A percentile compares a stretch with the other conserved stretches of the same genome.
Evolutionary conservation across 2,113 vertebrate species (phyloP).

Genomic region (Anguilla japonica): DNA sequence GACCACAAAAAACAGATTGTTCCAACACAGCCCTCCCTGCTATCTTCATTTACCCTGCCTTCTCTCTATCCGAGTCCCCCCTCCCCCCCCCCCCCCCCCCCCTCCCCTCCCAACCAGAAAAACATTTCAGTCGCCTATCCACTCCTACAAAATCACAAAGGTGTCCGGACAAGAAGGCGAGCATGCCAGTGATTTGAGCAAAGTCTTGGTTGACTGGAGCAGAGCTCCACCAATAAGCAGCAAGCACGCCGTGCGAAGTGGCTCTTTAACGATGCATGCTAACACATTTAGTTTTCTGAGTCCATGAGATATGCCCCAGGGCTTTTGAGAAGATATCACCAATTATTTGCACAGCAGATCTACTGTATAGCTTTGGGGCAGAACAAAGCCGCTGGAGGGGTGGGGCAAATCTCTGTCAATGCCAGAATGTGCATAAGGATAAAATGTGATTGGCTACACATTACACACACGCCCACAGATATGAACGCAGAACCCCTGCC

Average conservation of each 20-base stretch:
- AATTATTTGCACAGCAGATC: conserved; percentile 50
- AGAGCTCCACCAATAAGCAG: background rate
- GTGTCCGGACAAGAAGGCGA: too few relatives aligned
- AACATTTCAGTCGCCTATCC: background rate
- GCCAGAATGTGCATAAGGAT: background rate
- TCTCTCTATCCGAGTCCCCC: background rate
- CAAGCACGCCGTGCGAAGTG: background rate
- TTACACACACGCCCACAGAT: background rate
- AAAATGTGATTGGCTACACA: background rate
- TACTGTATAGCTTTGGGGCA: conserved; percentile 30
- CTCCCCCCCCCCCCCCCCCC: too few relatives aligned
- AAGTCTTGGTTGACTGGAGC: background rate
- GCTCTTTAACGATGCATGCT: background rate
- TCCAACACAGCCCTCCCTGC: conserved; percentile 43
- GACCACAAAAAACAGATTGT: conserved; percentile 31
- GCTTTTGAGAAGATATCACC: conserved; percentile 29
- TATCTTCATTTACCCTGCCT: conserved; percentile 18
- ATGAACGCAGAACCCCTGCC: background rate
- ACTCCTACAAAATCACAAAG: background rate
- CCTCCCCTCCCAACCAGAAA: background rate
- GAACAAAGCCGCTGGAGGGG: background rate
- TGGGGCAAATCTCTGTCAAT: background rate
- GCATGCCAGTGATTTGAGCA: background rate
- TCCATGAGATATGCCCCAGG: too few relatives aligned
- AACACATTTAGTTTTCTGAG: conserved; percentile 16